These are phyloP conservation scores for Cotesia vestalis DNA, from an alignment of 1,140 invertebrate genomes.

Conservation along the genomic window DNA sequence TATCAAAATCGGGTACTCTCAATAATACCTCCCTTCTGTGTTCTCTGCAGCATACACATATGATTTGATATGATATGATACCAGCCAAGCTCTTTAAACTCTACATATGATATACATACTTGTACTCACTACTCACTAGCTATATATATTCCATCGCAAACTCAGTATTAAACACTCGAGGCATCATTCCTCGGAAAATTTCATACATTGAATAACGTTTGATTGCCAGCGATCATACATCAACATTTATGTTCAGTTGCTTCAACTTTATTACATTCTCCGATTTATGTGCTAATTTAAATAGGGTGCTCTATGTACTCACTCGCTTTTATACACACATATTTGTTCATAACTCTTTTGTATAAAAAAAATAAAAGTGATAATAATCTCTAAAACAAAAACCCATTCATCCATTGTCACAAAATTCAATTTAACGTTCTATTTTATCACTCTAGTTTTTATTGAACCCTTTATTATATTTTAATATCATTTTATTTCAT, in stretches of 20 bases:
- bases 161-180: conserved; percentile 19
- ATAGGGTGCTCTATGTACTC: neutral
- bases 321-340: neutral
- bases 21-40: neutral
- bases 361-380: neutral
- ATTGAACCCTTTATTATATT: no score
- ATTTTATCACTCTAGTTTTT: no score
- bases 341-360: no score
- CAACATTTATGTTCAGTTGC: neutral
- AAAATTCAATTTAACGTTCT: no score
- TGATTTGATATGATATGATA: no score
- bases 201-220: conserved; percentile 16
- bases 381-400: neutral
- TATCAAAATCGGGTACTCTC: neutral
- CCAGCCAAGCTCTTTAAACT: neutral
- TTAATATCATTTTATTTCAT: no score
- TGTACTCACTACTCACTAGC: no score
- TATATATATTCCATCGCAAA: conserved; percentile 7
- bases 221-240: conserved; percentile 23
- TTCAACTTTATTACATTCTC: conserved; percentile 18
- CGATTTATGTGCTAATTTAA: neutral
- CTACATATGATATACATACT: no score
- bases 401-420: no score
- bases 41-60: no score
- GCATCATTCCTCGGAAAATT: conserved; percentile 32